phyloP scores from a whole-genome alignment of 2,797 vertebrate species.

The Chaetophractus vellerosus region DNA sequence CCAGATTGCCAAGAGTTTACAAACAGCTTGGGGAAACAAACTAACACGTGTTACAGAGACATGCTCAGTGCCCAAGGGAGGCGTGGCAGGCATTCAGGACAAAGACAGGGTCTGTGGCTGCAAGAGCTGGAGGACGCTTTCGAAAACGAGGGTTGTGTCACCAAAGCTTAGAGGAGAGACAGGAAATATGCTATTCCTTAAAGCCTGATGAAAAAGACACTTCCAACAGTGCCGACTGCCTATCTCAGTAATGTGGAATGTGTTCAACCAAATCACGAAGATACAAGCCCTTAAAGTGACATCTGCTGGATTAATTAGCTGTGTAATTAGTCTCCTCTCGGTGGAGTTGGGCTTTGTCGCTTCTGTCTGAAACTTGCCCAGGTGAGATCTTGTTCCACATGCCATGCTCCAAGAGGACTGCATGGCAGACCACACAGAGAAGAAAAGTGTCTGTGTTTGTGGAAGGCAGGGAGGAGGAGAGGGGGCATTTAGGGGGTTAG shows the following conservation, averaged over 20 bases:
- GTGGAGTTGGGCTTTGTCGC: conserved; percentile 85
- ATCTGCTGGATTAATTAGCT: conserved; percentile 91
- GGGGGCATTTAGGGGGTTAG: not conserved
- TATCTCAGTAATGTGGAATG: conserved; percentile 70
- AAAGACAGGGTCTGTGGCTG: not conserved
- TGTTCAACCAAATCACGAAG: conserved; percentile 82
- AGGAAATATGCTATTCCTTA: not conserved
- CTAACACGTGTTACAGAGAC: not conserved
- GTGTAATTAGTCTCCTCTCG: conserved; percentile 88
- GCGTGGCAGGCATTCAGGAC: accelerated
- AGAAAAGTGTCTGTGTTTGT: not conserved
- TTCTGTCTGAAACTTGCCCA: conserved; percentile 87
- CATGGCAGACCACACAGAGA: conserved; percentile 13
- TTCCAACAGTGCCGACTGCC: conserved; percentile 75
- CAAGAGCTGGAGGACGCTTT: not conserved
- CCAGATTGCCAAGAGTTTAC: not conserved
- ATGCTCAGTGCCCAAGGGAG: not conserved
- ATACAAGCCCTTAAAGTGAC: conserved; percentile 88
- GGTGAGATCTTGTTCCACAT: conserved; percentile 85
- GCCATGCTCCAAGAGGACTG: conserved; percentile 59
- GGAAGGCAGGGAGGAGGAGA: not conserved
- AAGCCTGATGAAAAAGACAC: conserved; percentile 22
- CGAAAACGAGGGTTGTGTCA: not conserved
- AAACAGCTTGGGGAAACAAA: not conserved
- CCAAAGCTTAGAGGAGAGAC: not conserved